Evolutionary conservation across 2,113 vertebrate species (phyloP).

Genomic region (Leucosticte australis): DNA sequence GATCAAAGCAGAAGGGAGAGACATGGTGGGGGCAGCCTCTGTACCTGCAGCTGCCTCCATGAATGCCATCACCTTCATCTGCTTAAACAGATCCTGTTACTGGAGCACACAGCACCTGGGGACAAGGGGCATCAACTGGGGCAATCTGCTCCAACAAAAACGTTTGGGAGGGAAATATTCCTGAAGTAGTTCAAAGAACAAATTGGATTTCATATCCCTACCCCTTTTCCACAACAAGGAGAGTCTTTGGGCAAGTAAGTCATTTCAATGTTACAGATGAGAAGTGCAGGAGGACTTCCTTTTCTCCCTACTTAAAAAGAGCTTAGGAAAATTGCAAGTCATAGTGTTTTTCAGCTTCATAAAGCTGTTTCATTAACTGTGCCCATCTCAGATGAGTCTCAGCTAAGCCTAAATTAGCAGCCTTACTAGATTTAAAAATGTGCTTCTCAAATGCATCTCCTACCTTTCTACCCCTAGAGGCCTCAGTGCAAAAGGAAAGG

Average conservation of each 20-base stretch:
- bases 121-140: neutral
- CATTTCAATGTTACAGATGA: neutral
- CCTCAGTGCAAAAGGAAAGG: neutral
- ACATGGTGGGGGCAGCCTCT: neutral
- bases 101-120: neutral
- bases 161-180: neutral
- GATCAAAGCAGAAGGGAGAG: neutral
- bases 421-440: neutral
- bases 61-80: neutral
- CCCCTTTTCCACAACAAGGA: neutral
- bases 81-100: neutral
- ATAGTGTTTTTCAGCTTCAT: neutral
- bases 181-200: neutral
- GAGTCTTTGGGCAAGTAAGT: neutral
- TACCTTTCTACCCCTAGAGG: neutral
- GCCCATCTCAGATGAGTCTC: neutral
- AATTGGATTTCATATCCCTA: neutral
- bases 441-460: neutral
- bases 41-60: neutral
- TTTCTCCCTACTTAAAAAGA: neutral
- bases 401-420: neutral
- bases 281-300: neutral
- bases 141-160: neutral
- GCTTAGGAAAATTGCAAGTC: neutral
- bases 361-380: neutral